A percentile compares a stretch with the other conserved stretches of the same genome.
These are phyloP conservation scores for Lapara coniferarum DNA, from an alignment of 2,888 invertebrate genomes.

Conservation along the genomic window DNA sequence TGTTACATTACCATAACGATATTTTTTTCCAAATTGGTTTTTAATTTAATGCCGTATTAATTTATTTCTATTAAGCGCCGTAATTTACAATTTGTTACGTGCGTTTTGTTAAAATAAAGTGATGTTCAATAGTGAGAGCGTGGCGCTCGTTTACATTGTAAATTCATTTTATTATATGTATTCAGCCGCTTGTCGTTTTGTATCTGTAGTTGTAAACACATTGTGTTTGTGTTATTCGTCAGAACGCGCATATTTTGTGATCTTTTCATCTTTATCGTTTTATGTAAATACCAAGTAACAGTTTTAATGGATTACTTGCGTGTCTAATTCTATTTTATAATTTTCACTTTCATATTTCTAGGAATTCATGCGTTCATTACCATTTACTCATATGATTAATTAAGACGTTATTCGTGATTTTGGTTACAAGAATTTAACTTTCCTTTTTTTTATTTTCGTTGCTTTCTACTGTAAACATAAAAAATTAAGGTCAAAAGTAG, in stretches of 20 bases:
- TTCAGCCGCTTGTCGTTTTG: background rate
- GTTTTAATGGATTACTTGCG: conserved; percentile 7
- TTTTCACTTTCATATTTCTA: conserved; percentile 12
- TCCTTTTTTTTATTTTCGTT: background rate
- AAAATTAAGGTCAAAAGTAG: too few species aligned
- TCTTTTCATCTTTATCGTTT: conserved; percentile 2
- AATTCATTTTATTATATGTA: conserved; percentile 14
- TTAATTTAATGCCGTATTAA: conserved; percentile 32
- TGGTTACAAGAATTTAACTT: background rate
- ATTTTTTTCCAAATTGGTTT: conserved; percentile 38
- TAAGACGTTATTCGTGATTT: background rate
- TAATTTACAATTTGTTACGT: conserved; percentile 11
- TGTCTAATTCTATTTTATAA: conserved; percentile 11
- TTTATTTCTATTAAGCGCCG: conserved; percentile 27
- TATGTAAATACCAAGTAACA: background rate
- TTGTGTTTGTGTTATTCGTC: conserved; percentile 11
- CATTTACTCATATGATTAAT: conserved; percentile 16
- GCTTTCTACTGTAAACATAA: too few species aligned
- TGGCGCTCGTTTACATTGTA: conserved; percentile 23
- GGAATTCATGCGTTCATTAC: background rate
- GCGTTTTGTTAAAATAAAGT: conserved; percentile 18
- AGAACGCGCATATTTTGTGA: background rate
- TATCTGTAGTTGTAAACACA: conserved; percentile 22
- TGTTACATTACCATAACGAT: conserved; percentile 53
- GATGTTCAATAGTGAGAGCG: conserved; percentile 18